These are phyloP conservation scores for Zenarchopterus dispar DNA, from an alignment of 2,797 vertebrate genomes.

Conservation along the genomic window DNA sequence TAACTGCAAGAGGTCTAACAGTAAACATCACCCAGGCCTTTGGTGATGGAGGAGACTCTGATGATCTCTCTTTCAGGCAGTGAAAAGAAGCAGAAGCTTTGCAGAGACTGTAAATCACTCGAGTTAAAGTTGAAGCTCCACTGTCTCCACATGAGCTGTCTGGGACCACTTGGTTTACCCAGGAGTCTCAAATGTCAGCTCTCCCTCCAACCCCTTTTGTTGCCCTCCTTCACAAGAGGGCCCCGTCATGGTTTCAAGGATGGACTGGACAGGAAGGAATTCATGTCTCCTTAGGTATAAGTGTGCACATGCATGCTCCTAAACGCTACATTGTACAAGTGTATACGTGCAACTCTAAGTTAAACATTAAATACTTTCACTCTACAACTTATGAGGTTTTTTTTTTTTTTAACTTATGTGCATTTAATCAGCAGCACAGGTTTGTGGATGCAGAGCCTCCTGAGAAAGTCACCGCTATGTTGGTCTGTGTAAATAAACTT, in stretches of 20 bases:
- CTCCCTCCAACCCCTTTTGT: constrained; percentile 14
- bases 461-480: background rate
- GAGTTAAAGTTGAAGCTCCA: constrained; percentile 31
- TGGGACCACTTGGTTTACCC: constrained; percentile 38
- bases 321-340: background rate
- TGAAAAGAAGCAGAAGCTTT: constrained; percentile 30
- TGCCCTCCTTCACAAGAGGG: constrained; percentile 1
- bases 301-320: background rate
- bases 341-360: too few species aligned
- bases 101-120: constrained; percentile 52
- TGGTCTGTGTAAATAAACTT: constrained; percentile 49
- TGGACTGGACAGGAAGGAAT: background rate
- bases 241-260: constrained; percentile 8
- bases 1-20: background rate
- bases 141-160: constrained; percentile 26
- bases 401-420: too few species aligned
- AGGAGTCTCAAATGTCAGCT: constrained; percentile 54
- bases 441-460: background rate
- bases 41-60: constrained; percentile 9
- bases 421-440: background rate
- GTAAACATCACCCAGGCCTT: constrained; percentile 5
- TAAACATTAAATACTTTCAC: too few species aligned
- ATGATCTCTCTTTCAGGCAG: constrained; percentile 10
- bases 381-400: too few species aligned
- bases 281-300: background rate